Conservation (phyloP, 2,888 invertebrate genomes). For the Hirtodrosophila confusa region DNA sequence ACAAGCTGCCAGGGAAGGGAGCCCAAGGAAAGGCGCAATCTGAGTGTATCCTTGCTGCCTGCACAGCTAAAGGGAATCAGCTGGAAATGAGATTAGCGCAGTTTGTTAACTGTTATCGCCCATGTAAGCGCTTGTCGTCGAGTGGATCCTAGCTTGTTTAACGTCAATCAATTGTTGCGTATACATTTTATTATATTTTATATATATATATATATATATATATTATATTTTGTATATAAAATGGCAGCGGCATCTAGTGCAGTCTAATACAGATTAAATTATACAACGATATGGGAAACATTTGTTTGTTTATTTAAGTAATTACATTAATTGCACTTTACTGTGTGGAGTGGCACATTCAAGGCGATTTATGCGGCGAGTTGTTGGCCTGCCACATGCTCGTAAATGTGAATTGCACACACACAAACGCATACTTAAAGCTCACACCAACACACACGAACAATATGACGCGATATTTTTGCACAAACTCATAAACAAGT, state of each 20-base stretch:
- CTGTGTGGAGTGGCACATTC: constrained; percentile 14
- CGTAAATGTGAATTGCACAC: constrained; percentile 21
- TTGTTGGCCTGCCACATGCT: constrained; percentile 9
- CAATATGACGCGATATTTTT: constrained; percentile 38
- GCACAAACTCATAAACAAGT: constrained; percentile 63
- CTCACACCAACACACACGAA: neutral
- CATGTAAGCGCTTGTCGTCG: constrained; percentile 71
- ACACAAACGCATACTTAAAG: neutral
- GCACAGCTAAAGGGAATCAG: constrained; percentile 28
- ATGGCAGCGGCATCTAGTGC: constrained; percentile 7
- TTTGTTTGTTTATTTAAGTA: constrained; percentile 34
- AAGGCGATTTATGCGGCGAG: constrained; percentile 31
- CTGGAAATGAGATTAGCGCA: constrained; percentile 68
- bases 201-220: no score
- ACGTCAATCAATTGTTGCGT: constrained; percentile 51
- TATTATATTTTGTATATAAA: no score
- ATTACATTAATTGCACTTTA: neutral
- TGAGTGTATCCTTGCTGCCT: constrained; percentile 7
- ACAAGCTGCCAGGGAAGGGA: constrained; percentile 35
- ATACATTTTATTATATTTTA: constrained; percentile 25
- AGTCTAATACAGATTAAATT: constrained; percentile 18
- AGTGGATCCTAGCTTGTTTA: constrained; percentile 47
- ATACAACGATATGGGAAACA: constrained; percentile 14
- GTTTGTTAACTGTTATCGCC: constrained; percentile 73
- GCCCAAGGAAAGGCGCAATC: constrained; percentile 18